Evolutionary conservation across 2,888 invertebrate genomes (phyloP).

Genomic region (Hybos culiciformis): DNA sequence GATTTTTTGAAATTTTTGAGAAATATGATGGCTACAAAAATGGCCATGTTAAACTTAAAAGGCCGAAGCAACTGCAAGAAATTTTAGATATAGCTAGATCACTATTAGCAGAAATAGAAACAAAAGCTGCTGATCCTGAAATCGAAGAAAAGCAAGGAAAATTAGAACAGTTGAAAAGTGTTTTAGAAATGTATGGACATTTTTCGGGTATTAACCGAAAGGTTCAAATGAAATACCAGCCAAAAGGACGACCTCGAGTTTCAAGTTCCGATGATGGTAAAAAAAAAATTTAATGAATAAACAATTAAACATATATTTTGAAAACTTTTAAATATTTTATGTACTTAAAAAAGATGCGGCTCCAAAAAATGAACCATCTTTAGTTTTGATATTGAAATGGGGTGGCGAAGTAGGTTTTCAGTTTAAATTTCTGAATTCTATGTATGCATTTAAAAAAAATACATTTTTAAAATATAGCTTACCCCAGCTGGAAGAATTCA

Average conservation of each 20-base stretch:
- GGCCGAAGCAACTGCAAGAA: slow-evolving; percentile 94
- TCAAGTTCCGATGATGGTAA: slow-evolving; percentile 90
- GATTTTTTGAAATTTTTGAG: slow-evolving; percentile 96
- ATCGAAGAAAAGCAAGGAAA: slow-evolving; percentile 95
- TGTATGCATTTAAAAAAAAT: no score
- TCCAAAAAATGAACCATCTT: slow-evolving; percentile 77
- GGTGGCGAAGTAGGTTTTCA: slow-evolving; percentile 97
- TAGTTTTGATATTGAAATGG: slow-evolving; percentile 97
- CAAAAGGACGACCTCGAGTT: slow-evolving; percentile 79
- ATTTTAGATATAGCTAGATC: slow-evolving; percentile 92
- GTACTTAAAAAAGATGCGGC: no score
- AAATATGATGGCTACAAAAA: slow-evolving; percentile 93
- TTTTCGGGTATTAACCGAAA: slow-evolving; percentile 99
- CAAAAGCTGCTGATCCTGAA: slow-evolving; percentile 75
- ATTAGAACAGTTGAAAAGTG: slow-evolving; percentile 92
- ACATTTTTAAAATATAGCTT: no score
- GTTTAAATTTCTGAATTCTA: no score
- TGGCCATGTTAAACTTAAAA: slow-evolving; percentile 93
- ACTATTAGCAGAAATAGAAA: slow-evolving; percentile 77
- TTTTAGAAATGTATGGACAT: slow-evolving; percentile 99
- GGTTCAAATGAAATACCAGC: slow-evolving; percentile 99
- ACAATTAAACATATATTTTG: not conserved
- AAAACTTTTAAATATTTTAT: slow-evolving; percentile 1
- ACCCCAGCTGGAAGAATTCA: slow-evolving; percentile 96
- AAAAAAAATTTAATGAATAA: not conserved